Base-by-base conservation (phyloP, 2,888 invertebrate species). In the Diadegma fenestrale region DNA sequence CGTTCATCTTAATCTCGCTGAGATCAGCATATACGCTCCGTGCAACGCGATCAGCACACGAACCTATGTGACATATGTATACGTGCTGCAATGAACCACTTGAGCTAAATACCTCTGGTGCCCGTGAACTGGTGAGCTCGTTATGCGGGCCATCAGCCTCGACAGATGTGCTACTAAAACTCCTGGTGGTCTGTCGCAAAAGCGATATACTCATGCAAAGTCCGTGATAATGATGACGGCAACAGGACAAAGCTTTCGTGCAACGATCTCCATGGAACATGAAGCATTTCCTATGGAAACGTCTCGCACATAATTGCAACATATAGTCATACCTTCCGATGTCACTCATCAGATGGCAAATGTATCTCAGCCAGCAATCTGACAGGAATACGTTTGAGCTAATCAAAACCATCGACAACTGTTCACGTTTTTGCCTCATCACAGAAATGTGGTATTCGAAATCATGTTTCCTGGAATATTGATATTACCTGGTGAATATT, bases 1-100 rank as follows among this genome's bases (percentile, higher is more conserved):
- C 80, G 80, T 86, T 86, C 72, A 63, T 85, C 86, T 86, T 83
- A 80, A 80, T 86, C 83, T 71, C 33, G 14, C 48, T 66, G 30
- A 45, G 43, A 63, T 22, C 43, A 63, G 69, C 71, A 45, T 48
- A 75, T 45, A 61, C 48, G 51, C 37, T n/a, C 37, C 17, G n/a
- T 68, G 8, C n/a, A 7, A 66, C 4, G 26, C 30, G 30, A 71
- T 48, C 71, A 48, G n/a, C 33, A 48, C 26, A 22, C n/a, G 30
- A 45, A 30, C 33, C 26, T 12, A 41, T 41, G 37, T 41, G 3
- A 19, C 17, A 17, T 22, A 45, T 22, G 19, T 33, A 22, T 61
- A 45, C 22, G 61, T 33, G 58, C 10, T 54, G 30, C 66, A 73
- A 78, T 82, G 83, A 80, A 86, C 68, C 68, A 80, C 80, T 80